phyloP scores from a whole-genome alignment of 2,888 invertebrate genomes.

The Lasioglossum zephyrum region DNA sequence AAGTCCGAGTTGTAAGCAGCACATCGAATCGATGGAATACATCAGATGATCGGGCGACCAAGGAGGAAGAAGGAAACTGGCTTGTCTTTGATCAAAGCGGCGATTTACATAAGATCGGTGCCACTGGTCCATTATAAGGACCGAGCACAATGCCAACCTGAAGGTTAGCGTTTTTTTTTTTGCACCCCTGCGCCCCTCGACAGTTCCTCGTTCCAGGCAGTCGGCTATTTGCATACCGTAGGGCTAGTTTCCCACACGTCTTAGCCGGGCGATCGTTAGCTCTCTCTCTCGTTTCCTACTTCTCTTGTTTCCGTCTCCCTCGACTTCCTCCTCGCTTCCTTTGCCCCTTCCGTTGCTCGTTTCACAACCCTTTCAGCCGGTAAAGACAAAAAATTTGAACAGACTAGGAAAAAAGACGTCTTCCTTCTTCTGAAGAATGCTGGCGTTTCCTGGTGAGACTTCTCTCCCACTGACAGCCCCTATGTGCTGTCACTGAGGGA shows the following conservation, averaged over 20 bases:
- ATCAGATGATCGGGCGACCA: constrained; percentile 35
- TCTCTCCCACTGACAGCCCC: neutral
- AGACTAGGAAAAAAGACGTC: constrained; percentile 58
- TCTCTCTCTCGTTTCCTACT: constrained; percentile 30
- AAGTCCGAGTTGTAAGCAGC: constrained; percentile 27
- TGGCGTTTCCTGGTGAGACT: constrained; percentile 62
- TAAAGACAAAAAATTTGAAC: constrained; percentile 63
- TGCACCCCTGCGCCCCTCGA: constrained; percentile 33
- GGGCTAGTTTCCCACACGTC: constrained; percentile 76
- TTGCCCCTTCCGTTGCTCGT: constrained; percentile 35
- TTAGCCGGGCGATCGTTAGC: constrained; percentile 62
- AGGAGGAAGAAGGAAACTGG: constrained; percentile 47
- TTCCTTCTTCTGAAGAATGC: constrained; percentile 59
- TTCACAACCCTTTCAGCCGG: constrained; percentile 67
- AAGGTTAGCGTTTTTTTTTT: constrained; percentile 68
- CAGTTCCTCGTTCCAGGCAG: constrained; percentile 59
- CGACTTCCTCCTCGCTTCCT: constrained; percentile 19
- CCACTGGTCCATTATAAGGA: constrained; percentile 73
- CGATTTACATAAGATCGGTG: constrained; percentile 78
- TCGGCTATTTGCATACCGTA: constrained; percentile 76
- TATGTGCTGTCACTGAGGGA: neutral
- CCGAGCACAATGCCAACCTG: constrained; percentile 72
- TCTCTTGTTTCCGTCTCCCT: constrained; percentile 48
- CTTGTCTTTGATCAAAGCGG: constrained; percentile 66
- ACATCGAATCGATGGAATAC: constrained; percentile 47